Conservation (phyloP, 2,797 vertebrate species). For the Cichlasoma orientale region DNA sequence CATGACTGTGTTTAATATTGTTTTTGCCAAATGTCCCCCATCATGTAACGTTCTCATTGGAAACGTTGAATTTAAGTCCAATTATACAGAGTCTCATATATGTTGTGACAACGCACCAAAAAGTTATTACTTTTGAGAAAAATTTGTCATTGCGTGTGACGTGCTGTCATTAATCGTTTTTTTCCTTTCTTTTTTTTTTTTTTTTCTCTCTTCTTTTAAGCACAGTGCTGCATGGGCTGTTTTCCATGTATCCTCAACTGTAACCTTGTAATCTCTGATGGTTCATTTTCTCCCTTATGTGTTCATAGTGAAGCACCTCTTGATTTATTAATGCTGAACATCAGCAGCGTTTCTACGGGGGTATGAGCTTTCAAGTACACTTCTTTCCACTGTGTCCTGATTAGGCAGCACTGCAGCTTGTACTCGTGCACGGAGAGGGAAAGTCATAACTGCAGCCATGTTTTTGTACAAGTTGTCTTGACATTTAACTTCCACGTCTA, state of each 20-base stretch:
- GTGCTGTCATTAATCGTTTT: slow-evolving; percentile 46
- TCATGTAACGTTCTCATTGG: slow-evolving; percentile 56
- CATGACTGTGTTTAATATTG: slow-evolving; percentile 76
- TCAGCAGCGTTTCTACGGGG: slow-evolving; percentile 34
- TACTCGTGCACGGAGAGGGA: background rate
- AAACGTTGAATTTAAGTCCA: slow-evolving; percentile 58
- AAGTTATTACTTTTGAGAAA: slow-evolving; percentile 29
- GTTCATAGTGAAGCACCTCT: slow-evolving; percentile 47
- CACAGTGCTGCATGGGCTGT: slow-evolving; percentile 50
- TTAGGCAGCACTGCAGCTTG: slow-evolving; percentile 24
- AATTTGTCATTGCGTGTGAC: slow-evolving; percentile 26
- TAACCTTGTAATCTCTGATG: slow-evolving; percentile 28
- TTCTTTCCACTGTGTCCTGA: slow-evolving; percentile 50
- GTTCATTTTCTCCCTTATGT: slow-evolving; percentile 33
- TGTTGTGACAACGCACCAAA: slow-evolving; percentile 63
- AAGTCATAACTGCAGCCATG: slow-evolving; percentile 22
- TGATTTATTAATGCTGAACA: slow-evolving; percentile 37
- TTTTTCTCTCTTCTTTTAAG: slow-evolving; percentile 18
- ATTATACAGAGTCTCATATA: slow-evolving; percentile 31
- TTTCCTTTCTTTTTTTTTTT: background rate
- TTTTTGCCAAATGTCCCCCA: slow-evolving; percentile 61
- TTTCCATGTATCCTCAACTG: slow-evolving; percentile 35
- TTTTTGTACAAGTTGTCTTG: slow-evolving; percentile 27
- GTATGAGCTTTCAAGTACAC: slow-evolving; percentile 37
- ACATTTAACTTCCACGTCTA: slow-evolving; percentile 53